phyloP scores from a whole-genome alignment of 2,113 vertebrate species.

The Phasianus colchicus region DNA sequence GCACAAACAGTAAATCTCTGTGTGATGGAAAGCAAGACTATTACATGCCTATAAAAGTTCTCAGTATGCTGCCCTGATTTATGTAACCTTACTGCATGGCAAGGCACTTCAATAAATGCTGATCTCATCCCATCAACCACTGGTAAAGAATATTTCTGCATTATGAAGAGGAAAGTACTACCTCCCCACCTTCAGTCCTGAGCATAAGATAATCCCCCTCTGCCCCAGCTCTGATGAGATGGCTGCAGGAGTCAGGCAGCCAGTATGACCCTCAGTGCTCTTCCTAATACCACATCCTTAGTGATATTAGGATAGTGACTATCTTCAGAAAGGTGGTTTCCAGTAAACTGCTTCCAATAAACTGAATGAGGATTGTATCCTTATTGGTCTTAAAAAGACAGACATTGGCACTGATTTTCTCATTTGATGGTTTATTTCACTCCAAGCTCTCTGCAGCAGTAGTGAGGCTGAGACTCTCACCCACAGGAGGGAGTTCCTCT shows the following conservation, averaged over 20 bases:
- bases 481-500: background rate
- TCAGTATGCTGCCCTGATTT: background rate
- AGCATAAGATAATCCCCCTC: background rate
- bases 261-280: rapidly evolving
- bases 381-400: background rate
- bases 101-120: background rate
- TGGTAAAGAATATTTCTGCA: background rate
- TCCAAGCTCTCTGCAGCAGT: background rate
- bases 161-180: background rate
- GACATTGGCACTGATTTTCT: background rate
- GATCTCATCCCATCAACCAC: background rate
- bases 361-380: background rate
- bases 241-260: background rate
- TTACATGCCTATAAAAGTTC: background rate
- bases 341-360: background rate
- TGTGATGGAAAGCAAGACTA: background rate
- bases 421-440: background rate
- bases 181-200: background rate
- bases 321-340: background rate
- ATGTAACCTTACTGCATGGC: background rate
- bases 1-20: background rate
- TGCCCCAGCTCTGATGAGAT: background rate
- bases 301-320: too few species aligned
- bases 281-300: background rate
- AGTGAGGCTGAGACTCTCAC: background rate